Base-by-base conservation (phyloP, 2,797 vertebrate genomes). In the Phyllotis vaccarum region DNA sequence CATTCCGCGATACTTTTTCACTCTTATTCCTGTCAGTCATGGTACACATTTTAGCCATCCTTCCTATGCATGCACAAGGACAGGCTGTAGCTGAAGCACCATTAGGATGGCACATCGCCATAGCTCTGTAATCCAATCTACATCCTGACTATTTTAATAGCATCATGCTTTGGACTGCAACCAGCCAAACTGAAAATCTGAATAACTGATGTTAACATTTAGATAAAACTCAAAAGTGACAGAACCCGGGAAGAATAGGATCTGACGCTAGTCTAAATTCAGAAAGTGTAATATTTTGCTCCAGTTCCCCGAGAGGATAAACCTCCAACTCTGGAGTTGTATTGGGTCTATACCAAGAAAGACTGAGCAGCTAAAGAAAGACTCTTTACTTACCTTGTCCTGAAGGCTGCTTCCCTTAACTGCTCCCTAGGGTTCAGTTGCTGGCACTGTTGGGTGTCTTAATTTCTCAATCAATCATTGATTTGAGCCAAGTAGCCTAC, bases 11-110 rank as follows among this genome's bases (percentile, higher is more conserved):
- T 89, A 95, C 21, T 92, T 94, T 97, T 95, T 96, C 24, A 86
- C 95, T 95, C 66, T 64, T 93, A 68, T 93, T 91, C 89, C 86
- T 96, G 76, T 96, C 91, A 95, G 96, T 98, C 34, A 43, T n/a
- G 92, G 68, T 78, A 95, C 58, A 92, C 95, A 66, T 64, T 96
- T 91, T 92, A 95, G 89, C 74, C 96, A 29, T 86, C 6, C 94
- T 81, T 64, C 2, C 89, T 0, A 0, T 91, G 92, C 49, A 79
- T 93, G 90, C 17, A 68, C 1, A 96, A 92, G 93, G 79, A 89
- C 27, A 96, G 95, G 95, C 60, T 78, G 10, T 58, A 85, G 52
- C 13, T 93, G 88, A 89, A 76, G 81, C 52, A 58, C 17, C 88
- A 72, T 11, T 95, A 92, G n/a, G 76, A 95, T 81, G 89, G 94